phyloP scores from a whole-genome alignment of 2,797 vertebrate species.

The Microctenopoma lineatum region DNA sequence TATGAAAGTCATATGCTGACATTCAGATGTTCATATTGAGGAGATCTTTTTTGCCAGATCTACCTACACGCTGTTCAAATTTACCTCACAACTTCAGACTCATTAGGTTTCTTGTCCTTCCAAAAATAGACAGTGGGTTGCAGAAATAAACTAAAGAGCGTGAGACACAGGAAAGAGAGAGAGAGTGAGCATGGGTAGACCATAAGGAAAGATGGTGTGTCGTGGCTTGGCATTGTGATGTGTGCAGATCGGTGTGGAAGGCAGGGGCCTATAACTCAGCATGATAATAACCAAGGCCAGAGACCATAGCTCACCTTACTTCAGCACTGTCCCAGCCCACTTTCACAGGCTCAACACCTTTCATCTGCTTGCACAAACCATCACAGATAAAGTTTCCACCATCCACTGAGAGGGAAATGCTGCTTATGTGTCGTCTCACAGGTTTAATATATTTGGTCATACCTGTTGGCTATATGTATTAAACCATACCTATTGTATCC shows the following conservation, averaged over 20 bases:
- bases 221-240: constrained; percentile 65
- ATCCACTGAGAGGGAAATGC: constrained; percentile 50
- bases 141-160: constrained; percentile 26
- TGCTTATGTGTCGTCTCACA: constrained; percentile 39
- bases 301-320: constrained; percentile 64
- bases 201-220: constrained; percentile 65
- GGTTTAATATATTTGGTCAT: constrained; percentile 9
- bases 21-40: too few relatives aligned
- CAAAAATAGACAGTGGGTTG: constrained; percentile 12
- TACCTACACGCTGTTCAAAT: not conserved
- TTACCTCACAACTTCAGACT: constrained; percentile 8
- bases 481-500: too few relatives aligned
- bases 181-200: constrained; percentile 15
- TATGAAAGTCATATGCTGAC: not conserved
- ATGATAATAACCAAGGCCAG: constrained; percentile 68
- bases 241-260: constrained; percentile 72
- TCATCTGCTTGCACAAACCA: constrained; percentile 67
- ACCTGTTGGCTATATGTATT: too few relatives aligned
- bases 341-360: constrained; percentile 56
- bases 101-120: constrained; percentile 24
- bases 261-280: constrained; percentile 68
- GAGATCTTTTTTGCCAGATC: constrained; percentile 15
- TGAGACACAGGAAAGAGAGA: not conserved
- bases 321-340: constrained; percentile 50
- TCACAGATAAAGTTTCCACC: constrained; percentile 56